Conservation (phyloP, 2,888 invertebrate species). For the Drosophila diplacantha region DNA sequence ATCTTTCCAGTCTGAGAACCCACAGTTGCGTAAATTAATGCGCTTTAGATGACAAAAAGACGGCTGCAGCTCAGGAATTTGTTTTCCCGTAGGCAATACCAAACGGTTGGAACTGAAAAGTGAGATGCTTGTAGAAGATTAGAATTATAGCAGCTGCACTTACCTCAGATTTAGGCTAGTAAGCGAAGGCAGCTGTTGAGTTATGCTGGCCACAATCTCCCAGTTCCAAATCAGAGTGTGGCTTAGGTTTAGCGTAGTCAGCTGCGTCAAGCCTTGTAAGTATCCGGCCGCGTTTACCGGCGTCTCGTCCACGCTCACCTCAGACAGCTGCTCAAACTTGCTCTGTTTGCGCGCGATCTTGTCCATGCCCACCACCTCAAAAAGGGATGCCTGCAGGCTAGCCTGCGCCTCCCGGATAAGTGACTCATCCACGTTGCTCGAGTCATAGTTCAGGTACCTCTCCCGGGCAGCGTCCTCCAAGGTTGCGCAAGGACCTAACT, state of each 20-base stretch:
- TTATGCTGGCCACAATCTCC: slow-evolving; percentile 76
- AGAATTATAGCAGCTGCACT: not conserved
- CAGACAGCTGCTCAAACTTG: slow-evolving; percentile 75
- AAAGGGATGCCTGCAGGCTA: slow-evolving; percentile 87
- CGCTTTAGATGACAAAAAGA: slow-evolving; percentile 73
- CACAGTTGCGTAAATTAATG: slow-evolving; percentile 79
- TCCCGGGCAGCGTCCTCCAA: slow-evolving; percentile 86
- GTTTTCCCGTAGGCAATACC: slow-evolving; percentile 81
- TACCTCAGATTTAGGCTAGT: slow-evolving; percentile 75
- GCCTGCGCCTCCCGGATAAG: slow-evolving; percentile 83
- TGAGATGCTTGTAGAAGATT: too few relatives aligned
- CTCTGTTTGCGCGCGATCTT: slow-evolving; percentile 84
- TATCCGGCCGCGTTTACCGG: slow-evolving; percentile 83
- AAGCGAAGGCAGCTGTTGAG: slow-evolving; percentile 75
- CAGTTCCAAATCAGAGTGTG: slow-evolving; percentile 77
- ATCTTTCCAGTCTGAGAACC: slow-evolving; percentile 85
- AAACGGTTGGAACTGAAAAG: slow-evolving; percentile 86
- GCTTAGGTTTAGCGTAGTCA: slow-evolving; percentile 75
- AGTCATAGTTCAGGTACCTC: slow-evolving; percentile 79
- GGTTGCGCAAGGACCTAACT: slow-evolving; percentile 85
- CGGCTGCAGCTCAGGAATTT: slow-evolving; percentile 76
- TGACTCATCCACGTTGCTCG: slow-evolving; percentile 80
- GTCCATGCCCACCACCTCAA: slow-evolving; percentile 94
- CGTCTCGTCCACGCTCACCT: slow-evolving; percentile 74
- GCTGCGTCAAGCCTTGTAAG: slow-evolving; percentile 79